Conservation (phyloP, 2,797 vertebrate species). For the Aldrovandia affinis region DNA sequence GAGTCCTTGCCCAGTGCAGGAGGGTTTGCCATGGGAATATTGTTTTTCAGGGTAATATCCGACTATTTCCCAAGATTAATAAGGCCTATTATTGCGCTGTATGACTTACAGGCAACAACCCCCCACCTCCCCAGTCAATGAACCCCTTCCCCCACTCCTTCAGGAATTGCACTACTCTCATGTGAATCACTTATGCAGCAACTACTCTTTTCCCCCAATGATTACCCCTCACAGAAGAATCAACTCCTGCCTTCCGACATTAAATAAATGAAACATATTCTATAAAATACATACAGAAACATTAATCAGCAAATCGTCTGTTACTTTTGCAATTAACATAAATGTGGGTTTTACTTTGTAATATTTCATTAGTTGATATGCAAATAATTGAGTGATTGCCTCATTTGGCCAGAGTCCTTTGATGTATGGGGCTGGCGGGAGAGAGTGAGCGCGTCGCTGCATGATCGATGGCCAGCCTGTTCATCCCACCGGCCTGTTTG, state of each 20-base stretch:
- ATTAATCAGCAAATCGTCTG: slow-evolving; percentile 99
- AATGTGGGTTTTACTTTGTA: slow-evolving; percentile 92
- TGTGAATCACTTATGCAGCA: too few relatives aligned
- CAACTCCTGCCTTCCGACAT: slow-evolving; percentile 57
- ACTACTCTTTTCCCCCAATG: slow-evolving; percentile 4
- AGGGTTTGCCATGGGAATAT: too few relatives aligned
- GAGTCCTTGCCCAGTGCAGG: background rate
- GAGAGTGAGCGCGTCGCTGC: slow-evolving; percentile 20
- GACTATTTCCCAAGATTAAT: too few relatives aligned
- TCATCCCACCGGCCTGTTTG: slow-evolving; percentile 57
- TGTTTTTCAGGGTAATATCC: too few relatives aligned
- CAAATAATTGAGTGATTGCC: slow-evolving; percentile 97
- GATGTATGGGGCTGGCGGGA: slow-evolving; percentile 84
- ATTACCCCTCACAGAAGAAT: slow-evolving; percentile 54
- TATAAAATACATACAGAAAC: too few relatives aligned
- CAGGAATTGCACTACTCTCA: background rate
- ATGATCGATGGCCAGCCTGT: slow-evolving; percentile 63
- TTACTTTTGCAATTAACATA: slow-evolving; percentile 95
- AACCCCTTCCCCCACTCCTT: background rate
- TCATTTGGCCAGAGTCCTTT: slow-evolving; percentile 90
- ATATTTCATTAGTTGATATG: slow-evolving; percentile 96
- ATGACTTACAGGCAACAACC: too few relatives aligned
- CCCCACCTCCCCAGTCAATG: background rate
- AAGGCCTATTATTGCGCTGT: too few relatives aligned
- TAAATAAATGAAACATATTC: slow-evolving; percentile 87